Base-by-base conservation (phyloP, 2,113 vertebrate genomes). In the Aptenodytes patagonicus region DNA sequence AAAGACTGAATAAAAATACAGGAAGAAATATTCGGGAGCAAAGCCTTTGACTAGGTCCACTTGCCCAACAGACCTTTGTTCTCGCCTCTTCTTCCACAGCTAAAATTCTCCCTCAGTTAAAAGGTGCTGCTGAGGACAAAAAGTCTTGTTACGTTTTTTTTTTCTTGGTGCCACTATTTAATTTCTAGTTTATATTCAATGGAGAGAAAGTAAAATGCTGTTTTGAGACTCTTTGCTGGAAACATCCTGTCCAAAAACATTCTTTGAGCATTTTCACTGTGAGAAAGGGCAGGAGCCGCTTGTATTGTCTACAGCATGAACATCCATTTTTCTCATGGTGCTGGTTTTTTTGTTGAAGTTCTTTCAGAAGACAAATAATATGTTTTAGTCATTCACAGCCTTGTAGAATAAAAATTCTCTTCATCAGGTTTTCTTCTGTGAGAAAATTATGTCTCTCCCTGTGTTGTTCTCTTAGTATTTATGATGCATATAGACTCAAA, bases 241-340 rank as follows among this genome's bases (percentile, higher is more conserved):
- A 93, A 70, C 34, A 87, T 89, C 83, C 61, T 89, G 61, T 96
- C 87, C 97, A 97, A 98, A 96, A 96, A 79, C 77, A 96, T 96
- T 97, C 79, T 97, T 96, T 22, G 54, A 93, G 31, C 78, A 44
- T 84, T 96, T 94, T 76, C 82, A 90, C 82, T 94, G 91, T 95
- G 93, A 97, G 90, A 97, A 97, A 95, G 91, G 61, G 85, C 95
- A 96, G 75, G 93, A 94, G 42, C 78, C 9, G 36, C 72, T 97
- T 96, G 87, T 94, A 75, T 84, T 96, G 87, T 95, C 95, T 98
- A 73, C 57, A 88, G 79, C 28, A 65, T 47, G 49, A 95, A 69
- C 87, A 83, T 86, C 38, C 28, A 51, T 87, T 94, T 98, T 96
- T 97, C 91, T 97, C 89, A 93, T 61, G 42, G 66, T 91, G 57